Base-by-base conservation (phyloP, 2,888 invertebrate genomes). In the Zygaena filipendulae region DNA sequence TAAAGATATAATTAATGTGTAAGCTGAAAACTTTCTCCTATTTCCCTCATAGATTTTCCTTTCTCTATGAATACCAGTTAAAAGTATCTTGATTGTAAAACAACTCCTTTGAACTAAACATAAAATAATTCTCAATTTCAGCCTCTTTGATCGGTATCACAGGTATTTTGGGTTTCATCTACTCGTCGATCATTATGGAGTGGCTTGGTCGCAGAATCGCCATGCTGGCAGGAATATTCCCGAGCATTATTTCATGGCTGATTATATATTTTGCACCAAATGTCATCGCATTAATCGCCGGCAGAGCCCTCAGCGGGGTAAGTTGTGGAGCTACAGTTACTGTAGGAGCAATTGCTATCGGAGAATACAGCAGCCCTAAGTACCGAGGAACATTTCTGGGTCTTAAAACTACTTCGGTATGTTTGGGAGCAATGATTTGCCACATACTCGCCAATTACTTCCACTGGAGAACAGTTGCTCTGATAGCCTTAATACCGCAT, bases 381-480 rank as follows among this genome's bases (percentile, higher is more conserved):
- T 46, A 60, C 23, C 47, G 71, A 35, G 67, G 66, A 12, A 52
- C 59, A 18, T 69, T 63, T 12, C 35, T 72, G 1, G 61, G 61
- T 27, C 30, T 69, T 0, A 70, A 68, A 32, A 62, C 61, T 1
- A 50, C 61, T 1, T 39, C 52, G 1, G 47, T 60, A 0, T 56
- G 55, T 13, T n/a, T 66, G 0, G 70, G 70, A 3, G 41, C 47
- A 3, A 49, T 52, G 35, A 3, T 49, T 0, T 42, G 54, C 0
- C 68, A 68, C 23, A 35, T 54, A 2, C 26, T 60, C 3, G 56
- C 54, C 0, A 34, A 54, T 24, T 54, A 40, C 18, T 40, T 42
- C 2, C 30, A 51, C 3, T 70, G 62, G 62, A 52, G 53, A 29
- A 56, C 47, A 2, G 36, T 63, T 0, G 58, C 63, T 0, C 27